phyloP scores from a whole-genome alignment of 2,113 vertebrate genomes.

The Saguinus midas region DNA sequence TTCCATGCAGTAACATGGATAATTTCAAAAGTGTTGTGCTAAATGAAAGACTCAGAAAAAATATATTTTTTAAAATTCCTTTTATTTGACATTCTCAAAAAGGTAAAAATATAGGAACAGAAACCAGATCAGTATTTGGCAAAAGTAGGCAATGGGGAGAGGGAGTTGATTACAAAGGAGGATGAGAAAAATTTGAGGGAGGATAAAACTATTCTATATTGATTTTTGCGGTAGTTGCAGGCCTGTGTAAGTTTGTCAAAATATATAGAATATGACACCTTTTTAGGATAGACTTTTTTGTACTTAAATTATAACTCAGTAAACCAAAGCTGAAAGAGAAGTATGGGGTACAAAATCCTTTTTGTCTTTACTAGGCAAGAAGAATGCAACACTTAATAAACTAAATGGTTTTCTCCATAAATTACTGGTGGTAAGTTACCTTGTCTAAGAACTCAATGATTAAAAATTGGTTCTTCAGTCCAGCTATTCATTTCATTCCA shows the following conservation, averaged over 20 bases:
- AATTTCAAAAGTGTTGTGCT: background rate
- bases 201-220: background rate
- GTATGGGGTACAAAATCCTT: background rate
- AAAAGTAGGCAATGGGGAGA: background rate
- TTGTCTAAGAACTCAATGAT: background rate
- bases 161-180: background rate
- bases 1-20: accelerated
- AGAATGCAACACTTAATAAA: background rate
- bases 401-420: background rate
- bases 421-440: background rate
- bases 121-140: background rate
- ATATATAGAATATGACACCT: background rate
- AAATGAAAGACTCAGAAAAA: background rate
- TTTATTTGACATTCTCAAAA: background rate
- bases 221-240: background rate
- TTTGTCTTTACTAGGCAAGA: background rate
- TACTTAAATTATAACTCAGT: background rate
- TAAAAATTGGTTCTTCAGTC: background rate
- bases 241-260: background rate
- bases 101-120: background rate
- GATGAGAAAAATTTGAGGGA: background rate
- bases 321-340: background rate
- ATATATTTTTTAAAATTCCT: background rate
- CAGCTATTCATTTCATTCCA: background rate
- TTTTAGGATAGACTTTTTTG: background rate